phyloP scores from a whole-genome alignment of 2,797 vertebrate genomes.

The Dicrostonyx torquatus region DNA sequence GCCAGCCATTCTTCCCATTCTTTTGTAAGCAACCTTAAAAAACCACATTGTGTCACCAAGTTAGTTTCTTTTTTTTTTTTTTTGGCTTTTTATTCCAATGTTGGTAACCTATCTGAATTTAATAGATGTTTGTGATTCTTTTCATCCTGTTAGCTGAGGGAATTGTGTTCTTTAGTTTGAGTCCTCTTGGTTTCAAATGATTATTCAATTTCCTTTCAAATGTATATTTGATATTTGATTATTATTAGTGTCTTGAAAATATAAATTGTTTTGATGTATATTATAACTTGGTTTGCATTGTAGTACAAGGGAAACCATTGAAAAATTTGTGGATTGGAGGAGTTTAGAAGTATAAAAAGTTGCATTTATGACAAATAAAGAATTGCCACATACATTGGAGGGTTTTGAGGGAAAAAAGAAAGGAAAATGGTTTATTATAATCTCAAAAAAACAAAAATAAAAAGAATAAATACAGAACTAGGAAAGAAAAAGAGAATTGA shows the following conservation, averaged over 20 bases:
- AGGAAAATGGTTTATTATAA: background rate
- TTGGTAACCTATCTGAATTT: background rate
- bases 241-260: constrained; percentile 46
- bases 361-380: background rate
- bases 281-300: constrained; percentile 44
- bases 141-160: background rate
- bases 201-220: constrained; percentile 20
- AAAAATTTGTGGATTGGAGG: background rate
- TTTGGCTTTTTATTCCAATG: background rate
- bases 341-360: background rate
- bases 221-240: constrained; percentile 53
- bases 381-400: background rate
- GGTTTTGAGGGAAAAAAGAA: background rate
- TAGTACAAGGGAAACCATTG: background rate
- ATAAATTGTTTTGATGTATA: constrained; percentile 30
- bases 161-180: background rate
- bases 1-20: background rate
- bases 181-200: background rate
- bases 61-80: background rate
- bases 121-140: background rate
- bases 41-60: background rate
- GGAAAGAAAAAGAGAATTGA: background rate
- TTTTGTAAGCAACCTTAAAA: background rate
- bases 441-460: background rate
- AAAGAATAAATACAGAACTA: background rate